A percentile compares a stretch with the other conserved stretches of the same genome.
phyloP scores from a whole-genome alignment of 2,113 vertebrate genomes.

The Phylloscopus trochiloides region DNA sequence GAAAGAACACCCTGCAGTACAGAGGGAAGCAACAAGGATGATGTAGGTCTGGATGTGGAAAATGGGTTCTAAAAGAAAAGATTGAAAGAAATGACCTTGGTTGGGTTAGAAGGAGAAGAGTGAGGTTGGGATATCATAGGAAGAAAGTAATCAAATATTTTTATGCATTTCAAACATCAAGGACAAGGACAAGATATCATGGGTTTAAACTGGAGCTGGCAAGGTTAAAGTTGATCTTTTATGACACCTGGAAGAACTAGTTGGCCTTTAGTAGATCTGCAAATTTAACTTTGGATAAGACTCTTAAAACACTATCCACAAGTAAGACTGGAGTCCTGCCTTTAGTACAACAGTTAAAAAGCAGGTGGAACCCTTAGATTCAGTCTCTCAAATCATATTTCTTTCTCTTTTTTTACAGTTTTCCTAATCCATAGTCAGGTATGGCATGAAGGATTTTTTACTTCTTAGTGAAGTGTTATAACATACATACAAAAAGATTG shows the following conservation, averaged over 20 bases:
- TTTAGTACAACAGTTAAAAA: not conserved
- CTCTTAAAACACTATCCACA: not conserved
- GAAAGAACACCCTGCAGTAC: not conserved
- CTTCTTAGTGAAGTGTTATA: not conserved
- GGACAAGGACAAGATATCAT: not conserved
- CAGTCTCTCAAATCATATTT: not conserved
- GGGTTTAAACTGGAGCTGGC: not conserved
- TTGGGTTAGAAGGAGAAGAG: not conserved
- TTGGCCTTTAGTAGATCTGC: not conserved
- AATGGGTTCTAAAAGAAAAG: not conserved
- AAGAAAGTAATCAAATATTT: not conserved
- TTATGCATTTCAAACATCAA: not conserved
- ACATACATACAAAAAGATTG: not conserved
- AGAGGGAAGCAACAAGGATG: not conserved
- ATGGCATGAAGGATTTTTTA: not conserved
- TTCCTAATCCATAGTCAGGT: not conserved
- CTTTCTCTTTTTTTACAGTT: not conserved
- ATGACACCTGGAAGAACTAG: not conserved
- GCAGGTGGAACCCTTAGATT: not conserved
- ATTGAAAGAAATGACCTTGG: not conserved
- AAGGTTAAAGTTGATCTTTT: not conserved
- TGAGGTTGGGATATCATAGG: not conserved
- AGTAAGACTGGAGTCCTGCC: not conserved
- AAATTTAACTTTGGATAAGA: not conserved
- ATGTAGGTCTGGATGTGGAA: not conserved